These are phyloP conservation scores for Crossocerus cetratus DNA, from an alignment of 2,888 invertebrate species.

Conservation along the genomic window DNA sequence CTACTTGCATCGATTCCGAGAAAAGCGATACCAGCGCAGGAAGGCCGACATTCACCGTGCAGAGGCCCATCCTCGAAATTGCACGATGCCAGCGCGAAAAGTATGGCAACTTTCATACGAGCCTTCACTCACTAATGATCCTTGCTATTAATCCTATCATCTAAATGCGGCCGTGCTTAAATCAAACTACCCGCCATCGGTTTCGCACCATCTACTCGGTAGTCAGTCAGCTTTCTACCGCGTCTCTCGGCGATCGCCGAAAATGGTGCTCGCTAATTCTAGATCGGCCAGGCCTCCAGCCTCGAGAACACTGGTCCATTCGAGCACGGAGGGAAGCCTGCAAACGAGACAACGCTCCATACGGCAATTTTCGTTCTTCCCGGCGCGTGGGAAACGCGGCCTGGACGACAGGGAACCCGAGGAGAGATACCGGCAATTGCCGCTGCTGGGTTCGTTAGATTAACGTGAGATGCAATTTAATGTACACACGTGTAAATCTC, in stretches of 20 bases:
- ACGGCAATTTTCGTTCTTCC: not conserved
- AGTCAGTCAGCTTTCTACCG: no score
- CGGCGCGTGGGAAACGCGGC: slow-evolving; percentile 24
- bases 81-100: slow-evolving; percentile 15
- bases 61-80: slow-evolving; percentile 18
- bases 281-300: no score
- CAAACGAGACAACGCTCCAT: no score
- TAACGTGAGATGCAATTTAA: slow-evolving; percentile 53
- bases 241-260: no score
- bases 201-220: no score
- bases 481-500: slow-evolving; percentile 23
- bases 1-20: slow-evolving; percentile 52
- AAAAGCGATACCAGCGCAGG: slow-evolving; percentile 26
- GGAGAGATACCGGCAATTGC: slow-evolving; percentile 16
- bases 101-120: slow-evolving; percentile 18
- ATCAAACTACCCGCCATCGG: no score
- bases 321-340: no score
- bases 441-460: slow-evolving; percentile 41
- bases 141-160: not conserved
- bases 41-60: slow-evolving; percentile 8
- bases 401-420: not conserved
- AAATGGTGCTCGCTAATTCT: no score
- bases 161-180: not conserved
- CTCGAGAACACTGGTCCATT: no score
- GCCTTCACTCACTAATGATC: slow-evolving; percentile 1